phyloP scores from a whole-genome alignment of 2,113 vertebrate species.

The Abramis brama region DNA sequence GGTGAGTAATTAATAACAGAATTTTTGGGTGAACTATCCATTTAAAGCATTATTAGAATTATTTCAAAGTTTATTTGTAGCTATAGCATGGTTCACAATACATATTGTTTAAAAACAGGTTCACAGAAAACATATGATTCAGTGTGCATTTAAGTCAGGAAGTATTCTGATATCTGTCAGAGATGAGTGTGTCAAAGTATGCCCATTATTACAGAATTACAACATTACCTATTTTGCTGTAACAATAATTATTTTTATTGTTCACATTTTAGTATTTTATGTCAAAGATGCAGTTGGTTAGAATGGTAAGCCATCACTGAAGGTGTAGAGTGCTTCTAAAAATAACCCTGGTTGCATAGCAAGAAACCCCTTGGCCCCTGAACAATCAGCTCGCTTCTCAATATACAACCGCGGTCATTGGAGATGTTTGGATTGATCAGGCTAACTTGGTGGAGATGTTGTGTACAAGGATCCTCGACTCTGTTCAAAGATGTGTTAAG shows the following conservation, averaged over 20 bases:
- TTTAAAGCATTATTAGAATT: not conserved
- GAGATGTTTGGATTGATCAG: constrained; percentile 18
- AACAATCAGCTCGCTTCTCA: constrained; percentile 30
- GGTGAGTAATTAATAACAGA: too few species aligned
- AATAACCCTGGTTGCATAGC: constrained; percentile 71
- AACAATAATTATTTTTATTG: not conserved
- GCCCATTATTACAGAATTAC: not conserved
- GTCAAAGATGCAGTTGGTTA: not conserved
- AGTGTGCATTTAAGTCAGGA: not conserved
- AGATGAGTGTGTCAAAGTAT: not conserved
- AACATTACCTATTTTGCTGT: not conserved
- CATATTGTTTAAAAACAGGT: not conserved
- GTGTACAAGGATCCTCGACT: constrained; percentile 34
- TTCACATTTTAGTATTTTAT: not conserved
- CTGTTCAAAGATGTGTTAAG: constrained; percentile 10
- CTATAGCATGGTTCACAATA: not conserved
- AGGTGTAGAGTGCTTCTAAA: constrained; percentile 68
- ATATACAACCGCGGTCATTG: not conserved
- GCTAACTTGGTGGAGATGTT: constrained; percentile 22
- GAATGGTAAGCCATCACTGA: constrained; percentile 55
- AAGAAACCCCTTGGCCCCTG: constrained; percentile 68
- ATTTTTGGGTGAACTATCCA: too few species aligned
- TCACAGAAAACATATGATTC: not conserved
- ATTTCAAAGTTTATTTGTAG: not conserved
- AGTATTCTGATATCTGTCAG: not conserved